Base-by-base conservation (phyloP, 1,140 invertebrate species). In the Hycleus cichorii region DNA sequence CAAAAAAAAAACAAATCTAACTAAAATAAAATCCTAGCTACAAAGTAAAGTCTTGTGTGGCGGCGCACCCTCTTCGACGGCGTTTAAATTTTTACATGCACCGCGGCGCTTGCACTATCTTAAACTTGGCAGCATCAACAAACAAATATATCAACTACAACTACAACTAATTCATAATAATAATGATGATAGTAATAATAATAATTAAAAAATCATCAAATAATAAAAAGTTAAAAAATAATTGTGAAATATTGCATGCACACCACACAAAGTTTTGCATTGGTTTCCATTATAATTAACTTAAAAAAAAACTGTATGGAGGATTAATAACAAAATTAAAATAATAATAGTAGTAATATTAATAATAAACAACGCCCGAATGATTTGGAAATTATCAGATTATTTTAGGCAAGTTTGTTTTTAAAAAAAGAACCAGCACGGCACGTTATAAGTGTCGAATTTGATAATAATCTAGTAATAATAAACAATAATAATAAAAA, bases 71-170 rank as follows among this genome's bases (percentile, higher is more conserved):
- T 60, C 59, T 61, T 58, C 57, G 49, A 63, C 49, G 64, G 49
- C 57, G 39, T 44, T n/a, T 25, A 18, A 18, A 18, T 24, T 40
- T 45, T 57, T 44, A 48, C 57, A 63, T 63, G 60, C 62, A 64
- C 54, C 57, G 51, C 42, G 63, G 47, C 63, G 56, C 54, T 18
- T 50, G 60, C 63, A 60, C 60, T 72, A 74, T 74, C 72, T 74
- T 74, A 74, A 70, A 73, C 69, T 73, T 67, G 72, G 72, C 72
- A 74, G 72, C 72, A 72, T 72, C 68, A 73, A 72, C 70, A 73
- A 72, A 68, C 65, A 72, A 70, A 70, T 69, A 72, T 71, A 72
- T 70, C 64, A 71, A 65, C 64, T 68, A 58, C 59, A 60, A 68
- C 63, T 67, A 71, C 67, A 63, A 73, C 70, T 75, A 72, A 71